These are phyloP conservation scores for Acrocephalus kingi DNA, from an alignment of 2,113 vertebrate species.

Conservation along the genomic window DNA sequence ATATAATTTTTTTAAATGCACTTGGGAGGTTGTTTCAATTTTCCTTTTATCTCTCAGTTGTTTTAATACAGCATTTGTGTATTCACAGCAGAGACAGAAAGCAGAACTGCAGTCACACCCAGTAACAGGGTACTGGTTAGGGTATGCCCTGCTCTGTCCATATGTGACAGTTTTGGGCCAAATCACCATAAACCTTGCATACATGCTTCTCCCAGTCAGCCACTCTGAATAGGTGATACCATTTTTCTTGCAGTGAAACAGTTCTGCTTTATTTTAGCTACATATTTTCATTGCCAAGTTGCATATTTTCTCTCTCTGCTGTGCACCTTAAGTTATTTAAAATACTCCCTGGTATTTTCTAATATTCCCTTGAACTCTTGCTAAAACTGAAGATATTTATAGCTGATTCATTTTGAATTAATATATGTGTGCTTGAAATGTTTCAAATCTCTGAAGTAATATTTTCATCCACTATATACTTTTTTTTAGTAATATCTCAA, in stretches of 20 bases:
- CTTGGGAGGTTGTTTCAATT: background rate
- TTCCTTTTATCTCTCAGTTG: background rate
- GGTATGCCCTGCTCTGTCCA: background rate
- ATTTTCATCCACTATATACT: background rate
- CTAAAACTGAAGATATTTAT: background rate
- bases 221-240: background rate
- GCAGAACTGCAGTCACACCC: background rate
- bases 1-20: background rate
- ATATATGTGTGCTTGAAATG: background rate
- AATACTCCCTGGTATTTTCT: background rate
- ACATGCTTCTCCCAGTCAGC: background rate
- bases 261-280: background rate
- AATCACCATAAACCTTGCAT: background rate
- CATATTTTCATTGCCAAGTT: background rate
- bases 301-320: background rate
- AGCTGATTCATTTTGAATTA: background rate
- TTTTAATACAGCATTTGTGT: background rate
- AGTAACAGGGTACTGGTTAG: background rate
- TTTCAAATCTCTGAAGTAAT: background rate
- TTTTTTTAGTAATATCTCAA: background rate
- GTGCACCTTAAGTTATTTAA: background rate
- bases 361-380: background rate
- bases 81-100: background rate
- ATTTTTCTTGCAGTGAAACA: background rate
- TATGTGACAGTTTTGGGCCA: background rate